Percentiles rank a stretch among this genome's conserved stretches.
Evolutionary conservation across 2,888 invertebrate species (phyloP).

Genomic region (Sisyra nigra): DNA sequence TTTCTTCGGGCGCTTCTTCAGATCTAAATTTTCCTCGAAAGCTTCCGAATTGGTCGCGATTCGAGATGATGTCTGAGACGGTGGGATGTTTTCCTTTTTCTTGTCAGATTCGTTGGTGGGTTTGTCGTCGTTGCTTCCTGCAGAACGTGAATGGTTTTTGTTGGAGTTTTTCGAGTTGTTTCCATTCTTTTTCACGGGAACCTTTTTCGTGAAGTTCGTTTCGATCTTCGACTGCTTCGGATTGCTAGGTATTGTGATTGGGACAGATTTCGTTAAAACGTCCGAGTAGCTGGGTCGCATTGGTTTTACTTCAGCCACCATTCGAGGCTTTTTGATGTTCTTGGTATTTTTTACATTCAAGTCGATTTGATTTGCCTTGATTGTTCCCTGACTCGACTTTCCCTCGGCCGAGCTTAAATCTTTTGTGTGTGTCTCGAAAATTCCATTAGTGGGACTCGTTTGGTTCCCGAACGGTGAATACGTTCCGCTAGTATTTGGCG

Average conservation of each 20-base stretch:
- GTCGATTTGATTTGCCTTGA: neutral
- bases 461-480: conserved; percentile 57
- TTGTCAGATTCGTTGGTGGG: conserved; percentile 6
- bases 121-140: conserved; percentile 32
- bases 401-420: conserved; percentile 14
- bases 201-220: conserved; percentile 24
- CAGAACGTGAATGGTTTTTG: conserved; percentile 35
- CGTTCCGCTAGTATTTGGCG: conserved; percentile 52
- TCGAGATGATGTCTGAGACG: neutral
- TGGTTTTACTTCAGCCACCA: conserved; percentile 72
- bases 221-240: conserved; percentile 25
- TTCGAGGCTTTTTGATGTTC: conserved; percentile 45
- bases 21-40: too few species aligned
- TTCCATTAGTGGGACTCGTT: conserved; percentile 26
- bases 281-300: conserved; percentile 79
- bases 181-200: conserved; percentile 25
- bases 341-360: neutral
- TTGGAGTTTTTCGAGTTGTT: conserved; percentile 17
- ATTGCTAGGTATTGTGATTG: conserved; percentile 19
- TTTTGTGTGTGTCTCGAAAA: conserved; percentile 17
- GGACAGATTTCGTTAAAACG: conserved; percentile 53
- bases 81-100: conserved; percentile 8
- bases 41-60: neutral
- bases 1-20: too few species aligned
- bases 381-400: conserved; percentile 8